These are phyloP conservation scores for Oligia latruncula DNA, from an alignment of 2,888 invertebrate genomes.

Conservation along the genomic window DNA sequence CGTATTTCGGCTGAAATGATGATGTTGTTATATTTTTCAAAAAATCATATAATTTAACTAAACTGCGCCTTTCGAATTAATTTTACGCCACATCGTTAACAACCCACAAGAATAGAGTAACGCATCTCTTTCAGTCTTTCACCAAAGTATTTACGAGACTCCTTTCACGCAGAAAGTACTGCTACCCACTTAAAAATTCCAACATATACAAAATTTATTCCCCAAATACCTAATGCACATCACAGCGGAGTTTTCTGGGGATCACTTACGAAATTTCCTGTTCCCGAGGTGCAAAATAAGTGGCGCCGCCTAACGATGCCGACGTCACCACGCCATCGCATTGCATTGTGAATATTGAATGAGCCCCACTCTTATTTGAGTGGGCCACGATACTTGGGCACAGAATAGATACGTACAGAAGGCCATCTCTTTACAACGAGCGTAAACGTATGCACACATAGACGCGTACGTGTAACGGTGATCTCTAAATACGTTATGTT, in stretches of 20 bases:
- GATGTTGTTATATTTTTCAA: not conserved
- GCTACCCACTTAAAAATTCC: conserved; percentile 25
- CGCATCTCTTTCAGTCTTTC: not conserved
- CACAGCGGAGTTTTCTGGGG: conserved; percentile 3
- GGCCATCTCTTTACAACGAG: not conserved
- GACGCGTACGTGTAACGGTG: not conserved
- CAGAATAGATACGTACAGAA: conserved; percentile 14
- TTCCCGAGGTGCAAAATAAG: conserved; percentile 56
- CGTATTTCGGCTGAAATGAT: not conserved
- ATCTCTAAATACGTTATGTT: not conserved
- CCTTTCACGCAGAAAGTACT: conserved; percentile 22
- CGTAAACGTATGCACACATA: not conserved
- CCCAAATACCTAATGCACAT: conserved; percentile 32
- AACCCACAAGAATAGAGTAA: conserved; percentile 3
- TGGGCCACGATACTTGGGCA: conserved; percentile 33
- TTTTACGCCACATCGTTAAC: not conserved
- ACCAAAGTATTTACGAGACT: conserved; percentile 31
- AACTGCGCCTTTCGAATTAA: not conserved
- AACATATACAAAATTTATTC: conserved; percentile 41
- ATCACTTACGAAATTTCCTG: conserved; percentile 47
- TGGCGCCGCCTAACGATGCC: conserved; percentile 49
- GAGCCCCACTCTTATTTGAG: conserved; percentile 59
- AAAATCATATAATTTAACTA: no score
- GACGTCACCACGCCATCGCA: conserved; percentile 52
- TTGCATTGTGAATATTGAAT: conserved; percentile 64